Percentiles rank a stretch among this genome's conserved stretches.
Evolutionary conservation across 2,888 invertebrate species (phyloP).

Genomic region (Cataglyphis albicans): DNA sequence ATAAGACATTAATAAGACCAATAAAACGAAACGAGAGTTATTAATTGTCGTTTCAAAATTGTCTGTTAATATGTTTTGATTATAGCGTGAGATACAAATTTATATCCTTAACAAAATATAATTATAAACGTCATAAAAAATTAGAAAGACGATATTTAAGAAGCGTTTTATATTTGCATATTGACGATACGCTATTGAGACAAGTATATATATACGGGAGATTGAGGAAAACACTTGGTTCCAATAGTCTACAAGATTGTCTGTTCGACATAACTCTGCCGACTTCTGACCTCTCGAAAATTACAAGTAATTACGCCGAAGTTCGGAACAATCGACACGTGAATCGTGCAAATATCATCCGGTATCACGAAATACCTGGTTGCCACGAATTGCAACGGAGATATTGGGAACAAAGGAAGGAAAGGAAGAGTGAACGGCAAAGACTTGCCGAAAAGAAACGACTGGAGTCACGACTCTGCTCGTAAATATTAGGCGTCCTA

Average conservation of each 20-base stretch:
- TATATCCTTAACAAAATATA: background rate
- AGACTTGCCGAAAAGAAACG: conserved; percentile 76
- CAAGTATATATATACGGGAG: background rate
- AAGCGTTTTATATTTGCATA: conserved; percentile 16
- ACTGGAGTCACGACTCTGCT: conserved; percentile 81
- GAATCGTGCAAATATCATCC: conserved; percentile 70
- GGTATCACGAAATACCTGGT: conserved; percentile 64
- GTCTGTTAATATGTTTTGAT: background rate
- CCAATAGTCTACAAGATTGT: conserved; percentile 34
- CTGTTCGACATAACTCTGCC: conserved; percentile 22
- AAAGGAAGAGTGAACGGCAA: conserved; percentile 54
- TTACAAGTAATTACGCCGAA: conserved; percentile 65
- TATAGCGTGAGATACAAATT: background rate
- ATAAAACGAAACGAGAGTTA: background rate
- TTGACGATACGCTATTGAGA: background rate
- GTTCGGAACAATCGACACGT: conserved; percentile 71
- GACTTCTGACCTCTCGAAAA: conserved; percentile 58
- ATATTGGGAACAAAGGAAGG: conserved; percentile 49
- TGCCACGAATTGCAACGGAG: conserved; percentile 64
- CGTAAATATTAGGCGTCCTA: conserved; percentile 83
- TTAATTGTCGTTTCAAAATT: conserved; percentile 40
- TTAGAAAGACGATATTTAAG: background rate
- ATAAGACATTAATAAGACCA: conserved; percentile 45
- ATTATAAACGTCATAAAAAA: background rate
- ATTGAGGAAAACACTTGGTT: background rate